These are phyloP conservation scores for Mola mola DNA, from an alignment of 2,113 vertebrate species.

Conservation along the genomic window DNA sequence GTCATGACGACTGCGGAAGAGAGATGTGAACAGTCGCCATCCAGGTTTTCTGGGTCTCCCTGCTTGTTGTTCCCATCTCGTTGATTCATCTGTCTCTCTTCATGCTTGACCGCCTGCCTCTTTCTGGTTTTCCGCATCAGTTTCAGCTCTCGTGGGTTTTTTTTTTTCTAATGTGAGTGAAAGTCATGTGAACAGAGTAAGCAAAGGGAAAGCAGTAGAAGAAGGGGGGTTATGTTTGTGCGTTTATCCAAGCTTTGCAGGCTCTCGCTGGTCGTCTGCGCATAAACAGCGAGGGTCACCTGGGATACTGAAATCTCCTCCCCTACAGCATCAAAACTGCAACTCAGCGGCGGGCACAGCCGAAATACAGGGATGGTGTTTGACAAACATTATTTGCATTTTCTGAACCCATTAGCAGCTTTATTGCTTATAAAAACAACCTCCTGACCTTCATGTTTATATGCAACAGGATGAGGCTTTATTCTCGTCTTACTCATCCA, in stretches of 20 bases:
- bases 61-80: conserved; percentile 9
- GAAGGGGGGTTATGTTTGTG: background rate
- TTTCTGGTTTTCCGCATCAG: conserved; percentile 31
- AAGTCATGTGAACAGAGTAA: conserved; percentile 21
- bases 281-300: conserved; percentile 26
- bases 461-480: too few species aligned
- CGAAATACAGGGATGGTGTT: too few species aligned
- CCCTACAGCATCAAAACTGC: conserved; percentile 8
- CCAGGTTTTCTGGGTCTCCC: background rate
- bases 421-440: too few species aligned
- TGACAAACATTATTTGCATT: too few species aligned
- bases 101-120: conserved; percentile 2
- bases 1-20: conserved; percentile 57
- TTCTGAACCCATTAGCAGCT: too few species aligned
- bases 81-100: background rate
- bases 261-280: too few species aligned
- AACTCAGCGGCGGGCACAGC: background rate
- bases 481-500: too few species aligned
- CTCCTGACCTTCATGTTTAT: too few species aligned
- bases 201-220: background rate
- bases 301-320: conserved; percentile 1
- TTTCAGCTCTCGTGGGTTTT: conserved; percentile 13
- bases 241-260: too few species aligned
- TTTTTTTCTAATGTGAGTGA: conserved; percentile 27
- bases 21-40: conserved; percentile 48